Evolutionary conservation across 2,797 vertebrate genomes (phyloP).

Genomic region (Intellagama lesueurii): DNA sequence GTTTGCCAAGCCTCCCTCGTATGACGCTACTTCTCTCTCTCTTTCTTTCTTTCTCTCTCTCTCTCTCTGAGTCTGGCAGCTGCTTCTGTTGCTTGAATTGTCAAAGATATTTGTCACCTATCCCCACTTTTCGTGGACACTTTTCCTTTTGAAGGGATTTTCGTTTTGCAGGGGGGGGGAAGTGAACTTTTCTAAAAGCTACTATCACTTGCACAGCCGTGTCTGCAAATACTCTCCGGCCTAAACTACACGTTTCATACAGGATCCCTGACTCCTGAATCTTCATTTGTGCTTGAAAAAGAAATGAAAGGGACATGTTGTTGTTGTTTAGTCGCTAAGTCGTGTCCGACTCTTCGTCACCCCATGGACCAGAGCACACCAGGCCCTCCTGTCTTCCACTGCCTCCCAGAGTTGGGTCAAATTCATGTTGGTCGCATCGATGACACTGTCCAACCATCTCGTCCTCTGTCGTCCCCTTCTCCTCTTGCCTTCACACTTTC

Average conservation of each 20-base stretch:
- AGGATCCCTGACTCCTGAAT: no score
- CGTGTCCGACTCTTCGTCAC: no score
- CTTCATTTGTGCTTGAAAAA: neutral
- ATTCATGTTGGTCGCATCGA: no score
- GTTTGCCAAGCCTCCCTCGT: conserved; percentile 43
- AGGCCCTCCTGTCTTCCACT: no score
- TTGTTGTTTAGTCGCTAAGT: no score
- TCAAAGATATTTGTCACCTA: conserved; percentile 50
- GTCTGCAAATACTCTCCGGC: no score
- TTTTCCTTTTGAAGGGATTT: conserved; percentile 35
- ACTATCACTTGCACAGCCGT: neutral
- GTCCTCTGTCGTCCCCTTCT: no score
- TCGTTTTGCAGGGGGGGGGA: conserved; percentile 6
- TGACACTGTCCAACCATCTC: no score
- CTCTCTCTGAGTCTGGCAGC: conserved; percentile 43
- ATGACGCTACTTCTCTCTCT: conserved; percentile 46
- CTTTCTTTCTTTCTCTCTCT: neutral
- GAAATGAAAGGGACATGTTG: neutral
- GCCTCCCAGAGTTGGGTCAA: no score
- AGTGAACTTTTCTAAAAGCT: neutral
- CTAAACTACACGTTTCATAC: neutral
- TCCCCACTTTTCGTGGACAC: conserved; percentile 1
- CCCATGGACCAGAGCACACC: no score
- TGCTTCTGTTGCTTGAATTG: neutral
- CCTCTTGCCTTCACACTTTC: no score